Evolutionary conservation across 2,797 vertebrate species (phyloP), one percentile per base, ranked within the genome.

Genomic region (Crypturellus tataupa): DNA sequence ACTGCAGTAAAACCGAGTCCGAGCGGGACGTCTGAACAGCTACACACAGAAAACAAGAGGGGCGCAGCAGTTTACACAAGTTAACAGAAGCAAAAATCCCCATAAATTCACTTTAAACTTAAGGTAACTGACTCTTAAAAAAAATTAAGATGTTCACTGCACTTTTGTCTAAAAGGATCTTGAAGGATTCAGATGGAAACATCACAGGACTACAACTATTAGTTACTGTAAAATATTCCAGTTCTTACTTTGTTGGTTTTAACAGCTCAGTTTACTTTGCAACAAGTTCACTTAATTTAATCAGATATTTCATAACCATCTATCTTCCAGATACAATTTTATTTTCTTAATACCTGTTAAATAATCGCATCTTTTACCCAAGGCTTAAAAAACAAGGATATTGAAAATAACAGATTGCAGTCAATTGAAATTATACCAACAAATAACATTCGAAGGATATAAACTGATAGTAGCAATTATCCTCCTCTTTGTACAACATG

Each of bases 381-480:
- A 19, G 87, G 35, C 33, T 91, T 91, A 93, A 91, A 95, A 92
- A n/a, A 7, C 37, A 72, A 83, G 67, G 56, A 62, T 44, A 55
- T 20, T 39, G 77, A 75, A 94, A 93, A 92, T 56, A 92, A 82
- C 6, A 37, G 49, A 87, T 69, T 92, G 68, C 84, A 46, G 73
- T 44, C 73, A 64, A 86, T 6, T 87, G 84, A 96, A 95, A 95
- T 89, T 42, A 86, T 25, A 95, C 29, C 65, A 92, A 96, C 91
- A 96, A 96, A 94, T 12, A 95, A 44, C 71, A 96, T 90, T 51
- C 39, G 77, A 94, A 87, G 89, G 76, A 95, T 93, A 96, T 94
- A 65, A 93, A 93, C 64, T 93, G 87, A 96, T 82, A 95, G 87
- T 58, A 92, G 77, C 62, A 85, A 97, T 97, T 96, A 95, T 81